phyloP scores from a whole-genome alignment of 2,888 invertebrate species.

The Brenthis ino region DNA sequence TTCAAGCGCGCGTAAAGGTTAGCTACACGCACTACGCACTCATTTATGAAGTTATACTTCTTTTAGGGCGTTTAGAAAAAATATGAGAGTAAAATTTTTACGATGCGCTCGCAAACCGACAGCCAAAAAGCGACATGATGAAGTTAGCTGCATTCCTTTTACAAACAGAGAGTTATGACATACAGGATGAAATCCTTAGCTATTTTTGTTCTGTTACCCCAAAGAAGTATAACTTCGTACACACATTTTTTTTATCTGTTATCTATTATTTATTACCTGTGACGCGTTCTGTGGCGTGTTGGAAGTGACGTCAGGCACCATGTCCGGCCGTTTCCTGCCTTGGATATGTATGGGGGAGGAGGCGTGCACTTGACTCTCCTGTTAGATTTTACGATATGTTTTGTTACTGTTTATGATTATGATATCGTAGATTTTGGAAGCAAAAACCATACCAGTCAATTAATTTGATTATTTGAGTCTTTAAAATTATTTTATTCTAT shows the following conservation, averaged over 20 bases:
- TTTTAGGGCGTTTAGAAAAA: not conserved
- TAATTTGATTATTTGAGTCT: too few species aligned
- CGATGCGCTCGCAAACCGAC: too few species aligned
- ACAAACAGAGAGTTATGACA: too few species aligned
- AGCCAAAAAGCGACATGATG: too few species aligned
- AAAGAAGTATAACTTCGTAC: too few species aligned
- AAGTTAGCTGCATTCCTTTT: too few species aligned
- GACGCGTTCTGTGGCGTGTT: slow-evolving; percentile 57
- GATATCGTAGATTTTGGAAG: slow-evolving; percentile 1
- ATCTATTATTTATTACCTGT: slow-evolving; percentile 54
- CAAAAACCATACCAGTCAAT: slow-evolving; percentile 5
- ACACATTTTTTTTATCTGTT: not conserved
- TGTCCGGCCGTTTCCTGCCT: slow-evolving; percentile 76
- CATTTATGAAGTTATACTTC: too few species aligned
- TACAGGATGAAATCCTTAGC: too few species aligned
- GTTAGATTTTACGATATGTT: slow-evolving; percentile 27
- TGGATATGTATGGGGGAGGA: slow-evolving; percentile 69
- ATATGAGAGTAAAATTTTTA: not conserved
- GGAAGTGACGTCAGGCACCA: slow-evolving; percentile 84
- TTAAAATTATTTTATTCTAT: too few species aligned
- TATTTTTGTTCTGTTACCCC: too few species aligned
- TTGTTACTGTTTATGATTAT: not conserved
- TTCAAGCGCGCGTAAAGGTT: too few species aligned
- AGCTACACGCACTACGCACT: too few species aligned
- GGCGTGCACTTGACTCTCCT: slow-evolving; percentile 46